Evolutionary conservation across 2,113 vertebrate genomes (phyloP), one percentile per base, ranked within the genome.

Genomic region (Craseonycteris thonglongyai): DNA sequence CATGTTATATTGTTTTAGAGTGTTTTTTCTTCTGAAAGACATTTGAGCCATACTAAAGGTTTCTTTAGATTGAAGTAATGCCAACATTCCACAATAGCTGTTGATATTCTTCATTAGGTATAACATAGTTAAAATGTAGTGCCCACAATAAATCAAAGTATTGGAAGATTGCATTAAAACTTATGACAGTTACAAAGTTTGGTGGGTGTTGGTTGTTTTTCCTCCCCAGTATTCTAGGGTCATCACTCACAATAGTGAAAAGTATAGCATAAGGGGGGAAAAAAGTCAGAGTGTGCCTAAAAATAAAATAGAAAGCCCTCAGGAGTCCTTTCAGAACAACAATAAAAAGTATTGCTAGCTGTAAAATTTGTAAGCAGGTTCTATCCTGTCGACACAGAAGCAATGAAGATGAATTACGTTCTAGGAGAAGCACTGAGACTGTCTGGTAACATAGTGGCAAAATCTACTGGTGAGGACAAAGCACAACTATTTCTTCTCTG

Each of bases 241-340:
- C 92, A 97, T 97, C 96, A 98, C 96, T 98, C 96, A 97, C 96
- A 97, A 97, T 81, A 95, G 81, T 92, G 93, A 96, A 98, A 98
- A 97, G 79, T 88, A 88, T 71, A 95, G 93, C 45, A 96, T 95
- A 96, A 95, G 93, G 88, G 90, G 76, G 78, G 1, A 88, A 94
- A 94, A 93, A 89, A 96, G 72, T 94, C 30, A 74, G 78, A 96
- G 88, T 95, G 96, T 98, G 96, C 96, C 96, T 96, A 96, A 98
- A 97, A 97, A 98, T 86, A 96, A 98, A 96, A 97, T 2, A 97
- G 69, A 96, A 19, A 13, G 38, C 92, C 95, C 96, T 97, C 96
- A 97, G 97, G 97, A 98, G 80, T 71, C 92, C 97, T 98, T 97
- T 96, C 95, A 97, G 97, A 97, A 94, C 91, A 98, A 94, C 95